Evolutionary conservation across 2,888 invertebrate species (phyloP), one percentile per base, ranked within the genome.

Genomic region (Cosmorhoe ocellata): DNA sequence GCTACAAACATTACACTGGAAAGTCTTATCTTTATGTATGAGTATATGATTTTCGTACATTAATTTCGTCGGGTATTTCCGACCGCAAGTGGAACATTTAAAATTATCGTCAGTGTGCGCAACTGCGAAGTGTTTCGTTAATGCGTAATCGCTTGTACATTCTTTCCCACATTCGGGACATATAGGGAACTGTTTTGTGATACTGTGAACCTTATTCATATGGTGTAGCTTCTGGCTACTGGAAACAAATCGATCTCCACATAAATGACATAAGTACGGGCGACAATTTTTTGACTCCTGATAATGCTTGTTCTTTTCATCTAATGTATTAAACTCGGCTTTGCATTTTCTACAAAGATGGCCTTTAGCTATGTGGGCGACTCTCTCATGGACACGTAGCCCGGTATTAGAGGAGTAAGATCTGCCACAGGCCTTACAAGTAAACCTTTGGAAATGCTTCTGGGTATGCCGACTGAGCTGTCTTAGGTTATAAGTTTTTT

Each of bases 1-100:
- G 0, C 79, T 69, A 51, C 92, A 92, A 0, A 89, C 79, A 0
- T 85, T 79, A 59, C 92, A 92, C 0, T 79, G 31, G 83, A 90
- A 0, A 82, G 67, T 42, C 88, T 91, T 49, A 91, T 91, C 58
- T 88, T 85, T 3, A 7, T 24, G 91, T 91, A 56, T 92, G 92
- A 0, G 87, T 84, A 24, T 2, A 91, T 92, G 92, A 8, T 91
- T 83, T 12, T 82, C 79, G 4, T 84, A 62, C 24, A 67, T 73
- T 13, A 76, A 69, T 59, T 81, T 80, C 0, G 82, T 77, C 5
- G 77, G 78, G 42, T 84, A 88, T 38, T 85, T 87, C 37, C 77
- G 64, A 0, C 82, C 85, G 30, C 88, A 89, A 45, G 79, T 82
- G 0, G 84, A 11, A 67, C 83, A 24, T 80, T 81, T 7, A 7